A percentile compares a stretch with the other conserved stretches of the same genome.
phyloP scores from a whole-genome alignment of 1,140 invertebrate species.

The Argopecten irradians region DNA sequence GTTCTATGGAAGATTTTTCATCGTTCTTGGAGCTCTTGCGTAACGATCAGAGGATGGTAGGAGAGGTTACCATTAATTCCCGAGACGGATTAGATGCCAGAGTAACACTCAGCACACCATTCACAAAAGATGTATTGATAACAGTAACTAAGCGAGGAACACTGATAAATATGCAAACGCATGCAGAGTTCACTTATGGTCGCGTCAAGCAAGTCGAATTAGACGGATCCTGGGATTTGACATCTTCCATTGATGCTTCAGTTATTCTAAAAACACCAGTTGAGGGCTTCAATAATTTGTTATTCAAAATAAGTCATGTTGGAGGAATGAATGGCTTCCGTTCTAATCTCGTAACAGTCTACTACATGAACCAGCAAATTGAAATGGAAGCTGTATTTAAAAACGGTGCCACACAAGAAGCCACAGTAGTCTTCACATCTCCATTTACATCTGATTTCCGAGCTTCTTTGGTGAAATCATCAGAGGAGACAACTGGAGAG shows the following conservation, averaged over 20 bases:
- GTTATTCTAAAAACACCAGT: constrained; percentile 25
- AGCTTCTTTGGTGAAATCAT: background rate
- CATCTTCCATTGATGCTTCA: background rate
- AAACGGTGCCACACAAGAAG: background rate
- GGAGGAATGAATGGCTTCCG: background rate
- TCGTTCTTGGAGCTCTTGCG: background rate
- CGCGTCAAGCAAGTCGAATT: constrained; percentile 35
- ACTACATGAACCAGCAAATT: background rate
- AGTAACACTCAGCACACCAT: constrained; percentile 33
- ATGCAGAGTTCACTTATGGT: constrained; percentile 28
- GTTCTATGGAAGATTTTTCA: constrained; percentile 17
- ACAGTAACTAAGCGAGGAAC: too few species aligned
- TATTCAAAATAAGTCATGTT: background rate
- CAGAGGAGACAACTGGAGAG: background rate
- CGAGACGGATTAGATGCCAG: background rate
- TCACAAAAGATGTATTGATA: too few species aligned
- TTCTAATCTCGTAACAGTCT: background rate
- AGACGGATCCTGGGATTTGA: background rate
- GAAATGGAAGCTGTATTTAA: background rate
- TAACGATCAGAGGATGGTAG: constrained; percentile 28
- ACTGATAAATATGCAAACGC: constrained; percentile 35
- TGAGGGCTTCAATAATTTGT: background rate
- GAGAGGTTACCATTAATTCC: constrained; percentile 26
- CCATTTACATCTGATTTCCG: constrained; percentile 23
- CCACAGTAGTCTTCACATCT: background rate